phyloP scores from a whole-genome alignment of 1,140 invertebrate genomes.

The Phocides pigmalion region DNA sequence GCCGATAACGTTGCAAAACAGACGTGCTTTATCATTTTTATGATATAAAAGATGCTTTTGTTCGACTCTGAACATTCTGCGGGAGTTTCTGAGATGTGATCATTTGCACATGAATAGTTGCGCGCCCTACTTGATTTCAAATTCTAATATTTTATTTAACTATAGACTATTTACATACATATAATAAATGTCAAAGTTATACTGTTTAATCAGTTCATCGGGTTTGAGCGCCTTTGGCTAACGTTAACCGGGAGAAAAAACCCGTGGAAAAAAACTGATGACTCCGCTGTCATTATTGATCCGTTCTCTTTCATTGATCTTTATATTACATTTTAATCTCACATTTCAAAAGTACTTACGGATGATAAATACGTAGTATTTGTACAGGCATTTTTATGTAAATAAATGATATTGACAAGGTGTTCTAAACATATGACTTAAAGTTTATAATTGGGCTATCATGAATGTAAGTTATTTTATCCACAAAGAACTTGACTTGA shows the following conservation, averaged over 20 bases:
- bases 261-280: conserved; percentile 22
- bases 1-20: conserved; percentile 38
- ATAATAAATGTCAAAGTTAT: no score
- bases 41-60: conserved; percentile 26
- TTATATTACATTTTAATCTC: not conserved
- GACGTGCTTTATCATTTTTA: conserved; percentile 39
- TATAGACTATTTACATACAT: no score
- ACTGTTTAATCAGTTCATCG: no score
- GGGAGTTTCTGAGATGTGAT: not conserved
- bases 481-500: no score
- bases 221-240: no score
- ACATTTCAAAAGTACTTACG: conserved; percentile 3
- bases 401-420: no score
- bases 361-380: not conserved
- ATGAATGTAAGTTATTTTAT: no score
- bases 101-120: conserved; percentile 21
- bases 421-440: no score
- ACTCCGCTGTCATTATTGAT: conserved; percentile 8
- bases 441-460: no score
- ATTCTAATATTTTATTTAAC: no score
- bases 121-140: not conserved
- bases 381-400: not conserved
- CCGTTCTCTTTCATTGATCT: not conserved
- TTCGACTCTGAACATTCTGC: conserved; percentile 7
- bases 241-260: no score